These are phyloP conservation scores for Parotia lawesii DNA, from an alignment of 2,113 vertebrate genomes.

Conservation along the genomic window DNA sequence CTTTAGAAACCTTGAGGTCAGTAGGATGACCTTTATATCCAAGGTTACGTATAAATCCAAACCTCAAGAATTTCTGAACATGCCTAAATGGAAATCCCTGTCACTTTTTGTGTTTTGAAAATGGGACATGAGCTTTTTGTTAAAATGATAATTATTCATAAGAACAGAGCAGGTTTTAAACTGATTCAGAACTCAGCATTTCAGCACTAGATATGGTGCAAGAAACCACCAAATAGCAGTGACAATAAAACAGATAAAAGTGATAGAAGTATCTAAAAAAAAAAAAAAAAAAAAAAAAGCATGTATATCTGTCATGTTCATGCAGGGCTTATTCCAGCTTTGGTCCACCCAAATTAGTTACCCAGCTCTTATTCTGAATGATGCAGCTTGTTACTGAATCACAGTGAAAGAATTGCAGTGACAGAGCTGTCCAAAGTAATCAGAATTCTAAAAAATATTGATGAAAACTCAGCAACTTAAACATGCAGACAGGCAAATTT, in stretches of 20 bases:
- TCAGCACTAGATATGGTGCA: not conserved
- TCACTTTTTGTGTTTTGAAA: not conserved
- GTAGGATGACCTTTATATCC: not conserved
- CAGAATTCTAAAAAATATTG: not conserved
- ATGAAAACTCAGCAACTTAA: not conserved
- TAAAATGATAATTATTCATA: not conserved
- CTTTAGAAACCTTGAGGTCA: not conserved
- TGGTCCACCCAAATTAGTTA: not conserved
- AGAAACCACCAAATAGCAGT: not conserved
- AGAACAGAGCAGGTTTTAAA: not conserved
- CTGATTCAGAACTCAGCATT: not conserved
- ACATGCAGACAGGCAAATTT: not conserved
- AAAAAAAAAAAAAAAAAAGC: not conserved
- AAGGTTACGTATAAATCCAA: not conserved
- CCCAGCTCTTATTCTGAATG: not conserved
- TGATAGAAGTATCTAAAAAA: not conserved
- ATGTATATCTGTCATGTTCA: not conserved
- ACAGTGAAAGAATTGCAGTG: not conserved
- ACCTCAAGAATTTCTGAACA: not conserved
- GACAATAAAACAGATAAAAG: not conserved
- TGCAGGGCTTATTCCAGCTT: not conserved
- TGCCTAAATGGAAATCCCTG: not conserved
- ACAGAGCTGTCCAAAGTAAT: not conserved
- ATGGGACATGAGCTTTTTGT: not conserved
- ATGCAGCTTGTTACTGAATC: not conserved